Evolutionary conservation across 2,797 vertebrate species (phyloP), one percentile per base, ranked within the genome.

Genomic region (Epinephelus coioides): DNA sequence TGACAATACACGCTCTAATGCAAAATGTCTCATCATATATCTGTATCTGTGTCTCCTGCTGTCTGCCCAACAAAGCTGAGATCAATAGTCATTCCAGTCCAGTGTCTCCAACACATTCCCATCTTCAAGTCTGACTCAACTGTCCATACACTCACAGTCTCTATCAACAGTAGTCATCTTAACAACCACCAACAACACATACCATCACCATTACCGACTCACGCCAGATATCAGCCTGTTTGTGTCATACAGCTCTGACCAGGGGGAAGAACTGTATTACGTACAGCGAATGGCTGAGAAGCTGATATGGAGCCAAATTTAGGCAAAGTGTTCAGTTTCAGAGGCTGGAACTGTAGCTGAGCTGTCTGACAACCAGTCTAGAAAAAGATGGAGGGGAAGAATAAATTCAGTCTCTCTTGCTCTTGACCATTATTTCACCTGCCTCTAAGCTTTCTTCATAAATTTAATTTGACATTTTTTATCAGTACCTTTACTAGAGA

Each of bases 51-150:
- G 40, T 65, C 70, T 63, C 69, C 54, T 62, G 0, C 34, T 9
- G 47, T 73, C 78, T 60, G 43, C 63, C 68, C 61, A 30, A 5
- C 1, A n/a, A 13, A 69, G 56, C 19, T 3, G 6, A 43, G 38
- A 87, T 88, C 74, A 57, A 77, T 57, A 74, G 7, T 4, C 38
- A 47, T 55, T 73, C 43, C 49, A 19, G 3, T 70, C 50, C 66
- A 43, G 12, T 47, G 76, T 76, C 68, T 69, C 54, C n/a, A 50
- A 27, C 61, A 84, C 66, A 7, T 76, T 79, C 73, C 67, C 73
- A 54, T 69, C 61, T 25, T 30, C 18, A 38, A 8, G 30, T 71
- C 56, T 86, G 79, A 82, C 68, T 83, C 81, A 69, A 46, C 44
- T 72, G 67, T 61, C 75, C 56, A 66, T 14, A 25, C 2, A 5